Percentiles rank a stretch among this genome's conserved stretches.
Conservation (phyloP, 2,797 vertebrate species). For the Spinus pinus region DNA sequence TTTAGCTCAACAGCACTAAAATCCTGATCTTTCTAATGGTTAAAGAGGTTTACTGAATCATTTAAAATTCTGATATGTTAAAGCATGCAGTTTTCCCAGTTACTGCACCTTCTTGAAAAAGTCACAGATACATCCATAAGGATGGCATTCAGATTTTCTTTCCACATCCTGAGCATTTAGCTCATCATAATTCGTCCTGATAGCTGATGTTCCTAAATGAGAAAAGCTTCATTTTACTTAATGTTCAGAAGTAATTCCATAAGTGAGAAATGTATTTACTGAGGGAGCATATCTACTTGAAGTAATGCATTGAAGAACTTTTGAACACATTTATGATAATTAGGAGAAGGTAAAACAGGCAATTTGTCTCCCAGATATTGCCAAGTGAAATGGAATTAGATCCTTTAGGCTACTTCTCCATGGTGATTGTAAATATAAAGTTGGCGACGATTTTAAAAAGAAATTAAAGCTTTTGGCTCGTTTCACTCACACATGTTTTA, state of each 20-base stretch:
- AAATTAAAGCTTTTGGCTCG: not conserved
- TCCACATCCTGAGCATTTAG: not conserved
- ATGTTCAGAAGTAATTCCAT: not conserved
- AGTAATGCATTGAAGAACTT: not conserved
- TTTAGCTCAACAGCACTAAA: not conserved
- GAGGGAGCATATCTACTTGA: not conserved
- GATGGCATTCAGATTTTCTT: not conserved
- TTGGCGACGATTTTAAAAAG: not conserved
- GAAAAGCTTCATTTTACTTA: not conserved
- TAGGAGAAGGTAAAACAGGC: not conserved
- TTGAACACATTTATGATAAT: not conserved
- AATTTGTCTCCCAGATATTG: conserved; percentile 21
- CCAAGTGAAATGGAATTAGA: conserved; percentile 6
- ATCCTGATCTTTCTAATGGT: not conserved
- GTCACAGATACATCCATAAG: not conserved
- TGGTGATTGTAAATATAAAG: not conserved
- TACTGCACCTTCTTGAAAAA: not conserved
- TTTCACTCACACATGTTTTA: not conserved
- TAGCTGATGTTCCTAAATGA: not conserved
- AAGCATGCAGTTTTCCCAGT: not conserved
- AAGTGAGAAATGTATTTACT: not conserved
- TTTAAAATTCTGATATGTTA: not conserved
- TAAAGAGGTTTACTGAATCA: not conserved
- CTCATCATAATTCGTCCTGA: not conserved
- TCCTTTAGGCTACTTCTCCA: conserved; percentile 4